Evolutionary conservation across 35 echinoderm and acorn worm species (phyloP).

Genomic region (Acanthaster planci): DNA sequence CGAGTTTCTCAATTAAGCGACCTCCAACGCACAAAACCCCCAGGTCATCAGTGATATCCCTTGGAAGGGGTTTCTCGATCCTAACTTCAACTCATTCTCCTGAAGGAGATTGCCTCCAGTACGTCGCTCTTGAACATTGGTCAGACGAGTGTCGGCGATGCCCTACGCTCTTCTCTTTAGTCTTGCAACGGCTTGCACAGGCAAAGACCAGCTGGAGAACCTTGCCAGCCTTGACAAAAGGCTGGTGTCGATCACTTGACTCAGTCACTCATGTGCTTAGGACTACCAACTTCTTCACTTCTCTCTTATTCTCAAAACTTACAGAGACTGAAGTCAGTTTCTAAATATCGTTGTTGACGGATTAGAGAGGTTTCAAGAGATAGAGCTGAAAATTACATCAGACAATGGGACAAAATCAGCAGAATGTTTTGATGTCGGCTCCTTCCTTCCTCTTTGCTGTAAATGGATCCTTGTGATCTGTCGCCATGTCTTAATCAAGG

Average conservation of each 20-base stretch:
- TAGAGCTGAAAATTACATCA: too few species aligned
- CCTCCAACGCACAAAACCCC: constrained; percentile 75
- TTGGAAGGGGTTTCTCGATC: neutral
- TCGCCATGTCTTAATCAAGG: too few species aligned
- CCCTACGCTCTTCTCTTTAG: neutral
- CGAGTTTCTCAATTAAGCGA: constrained; percentile 44
- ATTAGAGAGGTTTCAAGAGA: too few species aligned
- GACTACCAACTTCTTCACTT: neutral
- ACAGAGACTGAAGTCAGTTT: too few species aligned
- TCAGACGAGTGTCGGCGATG: neutral
- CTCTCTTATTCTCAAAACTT: too few species aligned
- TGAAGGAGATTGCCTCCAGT: neutral
- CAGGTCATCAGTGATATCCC: constrained; percentile 36
- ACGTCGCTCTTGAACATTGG: neutral
- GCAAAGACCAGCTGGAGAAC: too few species aligned
- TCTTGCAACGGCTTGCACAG: too few species aligned
- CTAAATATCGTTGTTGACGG: too few species aligned
- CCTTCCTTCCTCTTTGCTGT: too few species aligned
- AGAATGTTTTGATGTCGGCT: too few species aligned
- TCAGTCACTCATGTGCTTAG: neutral
- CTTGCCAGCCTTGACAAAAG: neutral
- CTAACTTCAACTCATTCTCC: neutral
- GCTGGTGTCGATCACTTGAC: neutral
- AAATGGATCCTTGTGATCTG: too few species aligned
- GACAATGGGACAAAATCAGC: too few species aligned